Conservation (phyloP, 2,888 invertebrate species). For the Dasypolia templi region DNA sequence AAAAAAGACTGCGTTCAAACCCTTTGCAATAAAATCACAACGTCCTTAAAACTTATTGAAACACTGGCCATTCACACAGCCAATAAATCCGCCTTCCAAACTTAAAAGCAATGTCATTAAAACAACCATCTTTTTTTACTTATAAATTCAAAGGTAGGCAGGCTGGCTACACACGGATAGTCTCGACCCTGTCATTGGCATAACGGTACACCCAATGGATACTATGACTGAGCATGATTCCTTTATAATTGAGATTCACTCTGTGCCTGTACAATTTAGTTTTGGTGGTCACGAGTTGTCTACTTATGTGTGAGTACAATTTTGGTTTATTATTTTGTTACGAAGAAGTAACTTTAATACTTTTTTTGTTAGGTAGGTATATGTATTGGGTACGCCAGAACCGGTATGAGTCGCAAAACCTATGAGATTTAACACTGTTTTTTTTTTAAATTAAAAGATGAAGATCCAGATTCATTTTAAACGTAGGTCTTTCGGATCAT, state of each 20-base stretch:
- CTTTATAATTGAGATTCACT: conserved; percentile 83
- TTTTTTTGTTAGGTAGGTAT: background rate
- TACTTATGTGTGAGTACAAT: conserved; percentile 32
- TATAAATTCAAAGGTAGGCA: conserved; percentile 40
- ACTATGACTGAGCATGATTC: conserved; percentile 87
- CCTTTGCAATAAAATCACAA: background rate
- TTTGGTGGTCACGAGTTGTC: conserved; percentile 59
- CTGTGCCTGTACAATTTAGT: conserved; percentile 64
- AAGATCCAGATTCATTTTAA: background rate
- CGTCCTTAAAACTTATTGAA: background rate
- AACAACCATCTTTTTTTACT: conserved; percentile 20
- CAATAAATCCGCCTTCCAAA: conserved; percentile 32
- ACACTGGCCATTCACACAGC: conserved; percentile 22
- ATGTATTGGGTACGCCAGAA: background rate
- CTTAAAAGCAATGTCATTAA: conserved; percentile 36
- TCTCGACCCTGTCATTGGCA: conserved; percentile 79
- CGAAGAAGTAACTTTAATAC: background rate
- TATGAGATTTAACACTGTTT: background rate
- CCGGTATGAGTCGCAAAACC: background rate
- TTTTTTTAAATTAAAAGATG: background rate
- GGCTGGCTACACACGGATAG: conserved; percentile 32
- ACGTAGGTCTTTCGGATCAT: background rate
- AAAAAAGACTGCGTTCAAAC: background rate
- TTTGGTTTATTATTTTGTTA: conserved; percentile 24
- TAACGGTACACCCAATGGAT: conserved; percentile 85